Conservation (phyloP, 2,797 vertebrate genomes). For the Trichosurus vulpecula region DNA sequence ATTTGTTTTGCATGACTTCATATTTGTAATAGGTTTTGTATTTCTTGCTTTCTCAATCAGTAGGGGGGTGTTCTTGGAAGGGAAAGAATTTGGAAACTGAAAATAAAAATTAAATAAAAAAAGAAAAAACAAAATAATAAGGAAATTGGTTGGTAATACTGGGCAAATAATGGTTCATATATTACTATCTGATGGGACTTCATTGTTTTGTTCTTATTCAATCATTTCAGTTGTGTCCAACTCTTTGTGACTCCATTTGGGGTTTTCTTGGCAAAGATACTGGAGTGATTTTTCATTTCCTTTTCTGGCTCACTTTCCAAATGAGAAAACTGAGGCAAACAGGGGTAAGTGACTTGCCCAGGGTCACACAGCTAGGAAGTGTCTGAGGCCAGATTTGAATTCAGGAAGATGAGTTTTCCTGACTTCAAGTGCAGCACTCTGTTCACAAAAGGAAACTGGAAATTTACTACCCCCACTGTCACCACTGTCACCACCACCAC, state of each 20-base stretch:
- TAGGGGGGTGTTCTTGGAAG: neutral
- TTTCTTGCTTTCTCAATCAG: neutral
- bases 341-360: neutral
- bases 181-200: neutral
- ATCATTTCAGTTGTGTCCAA: neutral
- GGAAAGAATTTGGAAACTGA: neutral
- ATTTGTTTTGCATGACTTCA: no score
- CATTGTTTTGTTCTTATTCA: neutral
- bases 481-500: no score
- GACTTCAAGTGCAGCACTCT: neutral
- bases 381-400: neutral
- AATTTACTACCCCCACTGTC: neutral
- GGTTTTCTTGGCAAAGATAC: neutral
- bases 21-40: neutral
- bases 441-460: neutral
- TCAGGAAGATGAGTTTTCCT: neutral
- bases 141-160: neutral
- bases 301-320: neutral
- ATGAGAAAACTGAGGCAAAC: neutral
- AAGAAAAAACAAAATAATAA: neutral
- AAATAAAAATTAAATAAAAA: neutral
- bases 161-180: neutral
- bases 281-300: neutral
- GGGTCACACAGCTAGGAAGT: neutral
- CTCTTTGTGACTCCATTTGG: neutral